These are phyloP conservation scores for Condylostylus longicornis DNA, from an alignment of 1,140 invertebrate genomes.

Conservation along the genomic window DNA sequence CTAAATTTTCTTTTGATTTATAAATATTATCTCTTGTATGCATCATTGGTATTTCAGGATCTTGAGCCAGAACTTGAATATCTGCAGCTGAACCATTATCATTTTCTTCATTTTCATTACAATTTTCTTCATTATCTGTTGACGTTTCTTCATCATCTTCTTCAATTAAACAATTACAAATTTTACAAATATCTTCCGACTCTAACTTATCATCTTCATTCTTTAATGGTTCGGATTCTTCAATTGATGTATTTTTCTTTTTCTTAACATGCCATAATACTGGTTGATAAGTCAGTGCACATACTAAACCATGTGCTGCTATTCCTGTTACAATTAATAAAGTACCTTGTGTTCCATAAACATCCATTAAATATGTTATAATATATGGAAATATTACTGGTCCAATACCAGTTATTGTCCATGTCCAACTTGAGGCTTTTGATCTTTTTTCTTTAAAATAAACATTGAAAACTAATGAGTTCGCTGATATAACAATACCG, in stretches of 20 bases:
- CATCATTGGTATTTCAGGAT: slow-evolving; percentile 43
- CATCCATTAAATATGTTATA: slow-evolving; percentile 35
- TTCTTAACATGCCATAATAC: slow-evolving; percentile 44
- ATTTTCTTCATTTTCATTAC: too few species aligned
- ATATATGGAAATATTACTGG: slow-evolving; percentile 41
- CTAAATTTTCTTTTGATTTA: too few species aligned
- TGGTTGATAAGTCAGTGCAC: slow-evolving; percentile 44
- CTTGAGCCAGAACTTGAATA: too few species aligned
- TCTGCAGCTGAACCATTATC: too few species aligned
- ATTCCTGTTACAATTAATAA: slow-evolving; percentile 41
- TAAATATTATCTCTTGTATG: slow-evolving; percentile 41
- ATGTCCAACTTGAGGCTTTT: slow-evolving; percentile 40
- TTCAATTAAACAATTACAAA: too few species aligned
- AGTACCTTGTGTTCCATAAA: slow-evolving; percentile 38
- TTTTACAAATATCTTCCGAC: slow-evolving; percentile 40
- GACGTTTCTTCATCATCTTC: too few species aligned
- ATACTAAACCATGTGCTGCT: slow-evolving; percentile 40
- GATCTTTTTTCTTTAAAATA: slow-evolving; percentile 43
- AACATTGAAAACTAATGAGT: slow-evolving; percentile 42
- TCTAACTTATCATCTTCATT: slow-evolving; percentile 40
- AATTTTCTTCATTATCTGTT: too few species aligned
- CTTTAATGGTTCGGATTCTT: slow-evolving; percentile 43
- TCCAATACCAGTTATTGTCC: slow-evolving; percentile 41
- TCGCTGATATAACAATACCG: slow-evolving; percentile 44
- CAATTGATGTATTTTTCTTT: slow-evolving; percentile 29